Evolutionary conservation across 2,888 invertebrate genomes (phyloP).

Genomic region (Erebia palarica): DNA sequence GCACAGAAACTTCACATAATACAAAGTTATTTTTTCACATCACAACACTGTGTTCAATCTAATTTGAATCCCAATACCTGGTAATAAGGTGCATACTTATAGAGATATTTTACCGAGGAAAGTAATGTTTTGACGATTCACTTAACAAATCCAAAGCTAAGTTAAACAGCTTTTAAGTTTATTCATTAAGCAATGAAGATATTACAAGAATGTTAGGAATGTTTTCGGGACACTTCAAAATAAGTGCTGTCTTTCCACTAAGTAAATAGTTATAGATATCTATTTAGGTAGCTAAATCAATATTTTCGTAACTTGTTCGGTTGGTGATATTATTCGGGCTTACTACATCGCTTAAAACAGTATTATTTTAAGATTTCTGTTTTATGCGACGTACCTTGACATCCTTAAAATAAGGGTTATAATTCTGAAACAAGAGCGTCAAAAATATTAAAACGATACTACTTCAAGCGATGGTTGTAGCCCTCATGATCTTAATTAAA

Average conservation of each 20-base stretch:
- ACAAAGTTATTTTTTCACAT: neutral
- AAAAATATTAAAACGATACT: too few relatives aligned
- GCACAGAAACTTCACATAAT: slow-evolving; percentile 24
- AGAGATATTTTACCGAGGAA: neutral
- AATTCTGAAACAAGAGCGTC: too few relatives aligned
- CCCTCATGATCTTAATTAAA: too few relatives aligned
- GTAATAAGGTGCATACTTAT: neutral
- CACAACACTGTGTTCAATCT: neutral
- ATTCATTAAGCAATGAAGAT: slow-evolving; percentile 53
- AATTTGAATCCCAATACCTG: neutral
- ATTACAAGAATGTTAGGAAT: slow-evolving; percentile 41
- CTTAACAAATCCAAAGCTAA: slow-evolving; percentile 44
- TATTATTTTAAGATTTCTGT: too few relatives aligned
- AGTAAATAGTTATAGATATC: slow-evolving; percentile 1
- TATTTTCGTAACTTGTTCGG: neutral
- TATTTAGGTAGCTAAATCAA: slow-evolving; percentile 6
- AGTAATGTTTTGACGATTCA: slow-evolving; percentile 18
- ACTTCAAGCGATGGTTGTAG: too few relatives aligned
- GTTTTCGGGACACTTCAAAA: slow-evolving; percentile 9
- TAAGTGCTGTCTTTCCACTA: slow-evolving; percentile 8
- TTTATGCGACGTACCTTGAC: too few relatives aligned
- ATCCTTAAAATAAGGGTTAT: too few relatives aligned
- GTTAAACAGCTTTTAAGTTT: slow-evolving; percentile 48
- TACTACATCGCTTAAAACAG: too few relatives aligned
- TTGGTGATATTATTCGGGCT: too few relatives aligned